These are phyloP conservation scores for Tarsius wallacei DNA, from an alignment of 2,797 vertebrate genomes.

Conservation along the genomic window DNA sequence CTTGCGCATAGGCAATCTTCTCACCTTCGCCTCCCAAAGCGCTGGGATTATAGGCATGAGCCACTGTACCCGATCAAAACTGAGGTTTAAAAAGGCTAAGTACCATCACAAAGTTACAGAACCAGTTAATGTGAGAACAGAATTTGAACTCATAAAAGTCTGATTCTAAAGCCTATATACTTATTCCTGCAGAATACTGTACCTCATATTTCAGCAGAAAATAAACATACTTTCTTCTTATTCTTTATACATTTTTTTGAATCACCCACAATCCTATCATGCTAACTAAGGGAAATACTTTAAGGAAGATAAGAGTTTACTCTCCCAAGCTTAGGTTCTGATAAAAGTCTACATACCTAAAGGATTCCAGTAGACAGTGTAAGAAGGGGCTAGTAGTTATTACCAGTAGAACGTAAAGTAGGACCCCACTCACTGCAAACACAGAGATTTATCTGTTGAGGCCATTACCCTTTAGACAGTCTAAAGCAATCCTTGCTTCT, in stretches of 20 bases:
- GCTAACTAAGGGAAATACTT: not conserved
- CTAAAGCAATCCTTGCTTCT: conserved; percentile 61
- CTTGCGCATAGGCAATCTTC: no score
- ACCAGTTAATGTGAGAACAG: not conserved
- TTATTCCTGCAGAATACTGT: not conserved
- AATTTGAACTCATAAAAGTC: not conserved
- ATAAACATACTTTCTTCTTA: not conserved
- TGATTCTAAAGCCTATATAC: conserved; percentile 5
- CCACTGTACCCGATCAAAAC: no score
- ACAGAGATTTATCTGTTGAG: not conserved
- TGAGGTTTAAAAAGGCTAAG: conserved; percentile 37
- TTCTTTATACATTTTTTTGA: conserved; percentile 26
- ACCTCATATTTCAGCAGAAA: not conserved
- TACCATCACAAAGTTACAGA: not conserved
- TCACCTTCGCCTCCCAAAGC: no score
- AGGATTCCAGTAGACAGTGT: not conserved
- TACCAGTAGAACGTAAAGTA: not conserved
- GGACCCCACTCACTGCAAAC: not conserved
- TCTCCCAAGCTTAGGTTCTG: not conserved
- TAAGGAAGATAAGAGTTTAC: not conserved
- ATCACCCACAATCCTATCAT: not conserved
- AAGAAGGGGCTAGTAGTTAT: not conserved
- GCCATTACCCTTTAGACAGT: not conserved
- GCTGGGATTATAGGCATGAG: no score
- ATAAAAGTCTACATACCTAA: not conserved